Evolutionary conservation across 2,113 vertebrate genomes (phyloP).

Genomic region (Melanostigma gelatinosum): DNA sequence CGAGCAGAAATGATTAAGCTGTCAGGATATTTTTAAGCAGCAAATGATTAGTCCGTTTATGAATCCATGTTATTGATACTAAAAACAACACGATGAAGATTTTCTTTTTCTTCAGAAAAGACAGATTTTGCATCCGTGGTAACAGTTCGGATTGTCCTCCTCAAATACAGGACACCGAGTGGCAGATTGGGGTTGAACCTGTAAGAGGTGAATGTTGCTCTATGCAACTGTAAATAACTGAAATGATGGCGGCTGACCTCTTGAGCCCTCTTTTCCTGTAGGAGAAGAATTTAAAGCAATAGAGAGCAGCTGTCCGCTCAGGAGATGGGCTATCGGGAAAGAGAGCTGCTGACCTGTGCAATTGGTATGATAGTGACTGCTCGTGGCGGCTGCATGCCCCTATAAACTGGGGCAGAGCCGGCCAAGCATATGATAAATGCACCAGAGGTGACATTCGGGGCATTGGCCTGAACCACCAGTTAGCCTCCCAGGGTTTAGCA

Average conservation of each 20-base stretch:
- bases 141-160: neutral
- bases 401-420: conserved; percentile 70
- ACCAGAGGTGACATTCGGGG: conserved; percentile 67
- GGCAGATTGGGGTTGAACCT: neutral
- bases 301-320: conserved; percentile 65
- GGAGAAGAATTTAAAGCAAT: conserved; percentile 28
- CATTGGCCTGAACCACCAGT: conserved; percentile 68
- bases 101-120: no score
- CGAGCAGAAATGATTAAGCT: neutral
- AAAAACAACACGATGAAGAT: no score
- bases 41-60: no score
- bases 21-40: no score
- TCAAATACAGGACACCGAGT: neutral
- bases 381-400: conserved; percentile 55
- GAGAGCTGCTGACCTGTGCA: conserved; percentile 66
- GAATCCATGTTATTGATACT: no score
- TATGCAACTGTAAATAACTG: conserved; percentile 24
- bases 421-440: conserved; percentile 69
- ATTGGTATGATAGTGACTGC: conserved; percentile 56
- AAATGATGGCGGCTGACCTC: conserved; percentile 36
- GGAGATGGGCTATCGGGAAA: conserved; percentile 55
- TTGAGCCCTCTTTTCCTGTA: conserved; percentile 31
- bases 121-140: neutral
- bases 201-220: conserved; percentile 13
- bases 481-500: conserved; percentile 67